These are phyloP conservation scores for Phacellophora camtschatica DNA, from an alignment of 30 jellyfish, hydroid and myxozoan species.

Conservation along the genomic window DNA sequence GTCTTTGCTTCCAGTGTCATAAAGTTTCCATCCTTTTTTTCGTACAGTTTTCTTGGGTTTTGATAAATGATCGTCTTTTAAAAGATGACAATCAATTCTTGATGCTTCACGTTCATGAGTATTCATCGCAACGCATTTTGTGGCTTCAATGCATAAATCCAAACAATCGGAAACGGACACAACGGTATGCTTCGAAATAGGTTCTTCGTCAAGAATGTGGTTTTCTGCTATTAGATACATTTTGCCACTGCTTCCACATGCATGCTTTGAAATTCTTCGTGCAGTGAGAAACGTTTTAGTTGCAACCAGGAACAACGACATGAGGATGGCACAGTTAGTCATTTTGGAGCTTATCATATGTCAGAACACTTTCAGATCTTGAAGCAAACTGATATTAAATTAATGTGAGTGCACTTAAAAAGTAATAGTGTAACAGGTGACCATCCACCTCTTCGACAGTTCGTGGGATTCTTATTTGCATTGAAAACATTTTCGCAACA, in stretches of 20 bases:
- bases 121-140: conserved; percentile 29
- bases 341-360: too few species aligned
- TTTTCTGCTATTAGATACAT: conserved; percentile 22
- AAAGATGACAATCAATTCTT: conserved; percentile 17
- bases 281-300: too few species aligned
- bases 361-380: too few species aligned
- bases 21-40: conserved; percentile 31
- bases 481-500: too few species aligned
- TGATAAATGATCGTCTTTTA: conserved; percentile 29
- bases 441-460: too few species aligned
- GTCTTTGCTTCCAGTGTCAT: conserved; percentile 25
- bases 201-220: conserved; percentile 23
- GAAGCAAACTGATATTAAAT: too few species aligned
- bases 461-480: too few species aligned
- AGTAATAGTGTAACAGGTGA: too few species aligned
- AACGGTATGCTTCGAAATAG: background rate
- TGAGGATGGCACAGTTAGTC: too few species aligned
- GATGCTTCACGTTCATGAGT: background rate
- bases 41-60: background rate
- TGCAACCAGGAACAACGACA: too few species aligned
- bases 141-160: conserved; percentile 11
- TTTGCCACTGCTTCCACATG: conserved; percentile 29
- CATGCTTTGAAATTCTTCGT: background rate
- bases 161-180: background rate
- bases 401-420: too few species aligned